A percentile compares a stretch with the other conserved stretches of the same genome.
Evolutionary conservation across 2,113 vertebrate species (phyloP).

Genomic region (Hucho hucho): DNA sequence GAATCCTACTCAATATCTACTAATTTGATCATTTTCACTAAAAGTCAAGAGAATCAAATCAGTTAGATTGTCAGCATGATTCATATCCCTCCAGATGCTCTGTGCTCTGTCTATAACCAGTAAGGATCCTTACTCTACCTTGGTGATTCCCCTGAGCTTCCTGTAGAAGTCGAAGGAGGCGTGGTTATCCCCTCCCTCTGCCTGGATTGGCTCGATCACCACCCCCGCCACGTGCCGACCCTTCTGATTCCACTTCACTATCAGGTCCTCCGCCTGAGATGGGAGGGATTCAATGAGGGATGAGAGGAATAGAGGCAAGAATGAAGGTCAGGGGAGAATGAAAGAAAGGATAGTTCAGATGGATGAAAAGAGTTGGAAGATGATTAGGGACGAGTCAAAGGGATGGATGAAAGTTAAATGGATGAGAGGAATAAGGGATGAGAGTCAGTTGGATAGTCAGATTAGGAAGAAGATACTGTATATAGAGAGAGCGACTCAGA

Average conservation of each 20-base stretch:
- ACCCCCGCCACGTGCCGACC: neutral
- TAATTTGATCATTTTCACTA: neutral
- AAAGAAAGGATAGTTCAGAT: neutral
- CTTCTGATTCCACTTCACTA: neutral
- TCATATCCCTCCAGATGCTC: neutral
- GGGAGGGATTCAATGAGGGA: neutral
- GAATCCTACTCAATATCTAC: neutral
- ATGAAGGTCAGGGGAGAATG: neutral
- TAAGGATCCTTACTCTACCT: neutral
- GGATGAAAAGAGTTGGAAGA: neutral
- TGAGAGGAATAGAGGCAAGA: neutral
- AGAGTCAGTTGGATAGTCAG: neutral
- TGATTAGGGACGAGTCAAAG: neutral
- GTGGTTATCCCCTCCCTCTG: slow-evolving; percentile 10
- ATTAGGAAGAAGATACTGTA: too few relatives aligned
- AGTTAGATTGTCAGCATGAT: neutral
- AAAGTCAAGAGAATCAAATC: neutral
- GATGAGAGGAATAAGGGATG: too few relatives aligned
- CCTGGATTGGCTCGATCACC: slow-evolving; percentile 13
- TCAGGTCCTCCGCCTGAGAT: slow-evolving; percentile 2
- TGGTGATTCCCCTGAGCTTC: slow-evolving; percentile 3
- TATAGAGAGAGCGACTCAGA: slow-evolving; percentile 49
- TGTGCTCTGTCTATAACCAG: neutral
- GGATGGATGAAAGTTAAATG: neutral
- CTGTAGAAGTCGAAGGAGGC: slow-evolving; percentile 1